Percentiles rank a stretch among this genome's conserved stretches.
Evolutionary conservation across 2,888 invertebrate species (phyloP).

Genomic region (Dryocosmus kuriphilus): DNA sequence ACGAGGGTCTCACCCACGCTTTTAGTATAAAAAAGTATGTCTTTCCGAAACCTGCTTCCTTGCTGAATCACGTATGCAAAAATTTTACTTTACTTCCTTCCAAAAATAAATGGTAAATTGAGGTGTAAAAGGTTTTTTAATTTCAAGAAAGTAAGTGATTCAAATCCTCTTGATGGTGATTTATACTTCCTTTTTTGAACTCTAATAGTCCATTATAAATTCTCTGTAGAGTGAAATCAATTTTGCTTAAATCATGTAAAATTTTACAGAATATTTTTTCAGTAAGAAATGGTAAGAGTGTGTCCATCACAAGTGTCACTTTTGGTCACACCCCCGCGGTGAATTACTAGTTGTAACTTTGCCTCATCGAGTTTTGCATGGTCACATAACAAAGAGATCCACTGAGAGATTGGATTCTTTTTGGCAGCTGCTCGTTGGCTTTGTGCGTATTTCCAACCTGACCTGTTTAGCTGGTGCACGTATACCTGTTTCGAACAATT

Average conservation of each 20-base stretch:
- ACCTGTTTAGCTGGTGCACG: constrained; percentile 12
- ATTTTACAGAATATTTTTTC: background rate
- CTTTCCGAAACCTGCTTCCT: background rate
- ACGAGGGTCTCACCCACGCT: constrained; percentile 23
- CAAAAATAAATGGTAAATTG: too few species aligned
- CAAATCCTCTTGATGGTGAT: background rate
- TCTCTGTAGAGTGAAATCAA: background rate
- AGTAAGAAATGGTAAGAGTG: background rate
- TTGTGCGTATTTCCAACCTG: constrained; percentile 8
- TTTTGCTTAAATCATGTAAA: background rate
- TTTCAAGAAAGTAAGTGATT: too few species aligned
- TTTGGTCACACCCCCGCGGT: background rate
- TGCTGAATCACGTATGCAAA: background rate
- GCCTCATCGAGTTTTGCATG: constrained; percentile 30
- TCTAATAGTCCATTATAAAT: background rate
- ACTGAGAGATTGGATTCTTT: constrained; percentile 29
- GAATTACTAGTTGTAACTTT: constrained; percentile 5
- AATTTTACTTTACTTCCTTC: background rate
- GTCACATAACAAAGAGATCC: constrained; percentile 35
- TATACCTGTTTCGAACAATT: constrained; percentile 28
- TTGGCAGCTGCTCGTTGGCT: constrained; percentile 36
- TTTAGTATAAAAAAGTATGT: background rate
- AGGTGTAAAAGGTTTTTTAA: too few species aligned
- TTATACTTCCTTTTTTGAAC: background rate
- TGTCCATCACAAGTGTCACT: background rate